A percentile compares a stretch with the other conserved stretches of the same genome.
Evolutionary conservation across 2,888 invertebrate species (phyloP).

Genomic region (Hypomecis punctinalis): DNA sequence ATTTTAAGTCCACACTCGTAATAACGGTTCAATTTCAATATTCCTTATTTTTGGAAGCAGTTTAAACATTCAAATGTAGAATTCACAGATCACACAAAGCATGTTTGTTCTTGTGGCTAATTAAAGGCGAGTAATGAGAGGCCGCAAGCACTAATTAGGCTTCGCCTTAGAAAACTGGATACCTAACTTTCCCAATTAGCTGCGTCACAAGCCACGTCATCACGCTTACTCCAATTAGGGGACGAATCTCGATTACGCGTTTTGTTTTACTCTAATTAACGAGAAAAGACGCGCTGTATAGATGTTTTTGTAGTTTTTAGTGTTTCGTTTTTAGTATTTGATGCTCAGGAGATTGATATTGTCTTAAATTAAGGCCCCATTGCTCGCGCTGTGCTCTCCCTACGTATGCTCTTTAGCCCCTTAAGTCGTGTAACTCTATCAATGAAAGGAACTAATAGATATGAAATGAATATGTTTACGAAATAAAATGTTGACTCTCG

Average conservation of each 20-base stretch:
- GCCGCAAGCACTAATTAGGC: slow-evolving; percentile 71
- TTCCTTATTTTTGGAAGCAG: too few species aligned
- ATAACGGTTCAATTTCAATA: too few species aligned
- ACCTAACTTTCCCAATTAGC: slow-evolving; percentile 73
- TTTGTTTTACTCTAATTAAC: slow-evolving; percentile 38
- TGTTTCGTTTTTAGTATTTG: not conserved
- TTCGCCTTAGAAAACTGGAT: slow-evolving; percentile 69
- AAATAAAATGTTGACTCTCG: too few species aligned
- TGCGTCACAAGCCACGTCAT: slow-evolving; percentile 64
- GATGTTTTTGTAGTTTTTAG: not conserved
- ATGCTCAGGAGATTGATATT: too few species aligned
- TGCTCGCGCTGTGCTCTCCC: too few species aligned
- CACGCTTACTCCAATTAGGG: slow-evolving; percentile 54
- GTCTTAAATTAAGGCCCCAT: too few species aligned
- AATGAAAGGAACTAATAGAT: too few species aligned
- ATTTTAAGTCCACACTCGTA: too few species aligned
- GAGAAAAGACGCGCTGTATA: slow-evolving; percentile 3
- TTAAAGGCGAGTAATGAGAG: slow-evolving; percentile 72
- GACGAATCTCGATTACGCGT: slow-evolving; percentile 46
- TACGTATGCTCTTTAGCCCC: too few species aligned
- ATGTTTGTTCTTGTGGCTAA: slow-evolving; percentile 67
- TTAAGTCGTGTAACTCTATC: too few species aligned
- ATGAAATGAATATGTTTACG: too few species aligned
- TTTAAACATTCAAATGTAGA: not conserved
- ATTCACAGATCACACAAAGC: slow-evolving; percentile 51